Base-by-base conservation (phyloP, 2,888 invertebrate genomes). In the Cecidostiba fungosa region DNA sequence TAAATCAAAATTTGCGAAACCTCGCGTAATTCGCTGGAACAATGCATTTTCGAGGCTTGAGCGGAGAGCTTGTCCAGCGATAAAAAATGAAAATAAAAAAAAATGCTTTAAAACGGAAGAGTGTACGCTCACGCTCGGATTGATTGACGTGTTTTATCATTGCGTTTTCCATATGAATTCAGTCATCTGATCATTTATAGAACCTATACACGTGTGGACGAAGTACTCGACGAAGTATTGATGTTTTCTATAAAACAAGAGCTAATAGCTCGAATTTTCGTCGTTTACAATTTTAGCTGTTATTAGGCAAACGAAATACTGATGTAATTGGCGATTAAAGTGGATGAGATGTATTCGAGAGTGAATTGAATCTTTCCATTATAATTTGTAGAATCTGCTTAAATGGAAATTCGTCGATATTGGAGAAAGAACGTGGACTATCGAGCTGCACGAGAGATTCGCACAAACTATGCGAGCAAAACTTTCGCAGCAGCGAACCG, bases 1-100 rank as follows among this genome's bases (percentile, higher is more conserved):
- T 85, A 85, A 85, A 85, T 85, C 76, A 85, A 80, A 80, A 85
- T 76, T 77, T 78, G 82, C 82, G 78, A 78, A 72, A 29, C 73
- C 73, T 82, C 78, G 78, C 54, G 78, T 82, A 78, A 85, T 82
- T 85, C 74, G 73, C 72, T 54, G 77, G 82, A 85, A 85, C 78
- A 78, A 82, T 82, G 82, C 54, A 29, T 66, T 82, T 82, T 73
- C 69, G 76, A 82, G 66, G 78, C 26, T n/a, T 47, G 10, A 23
- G 50, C 50, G 14, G 36, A 59, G 66, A 72, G 54, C 19, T 72
- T 69, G 59, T 39, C 39, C 29, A 32, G 79, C 66, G 54, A 84
- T 79, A 74, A 79, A 84, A 84, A 77, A 66, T 69, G 69, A 80
- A 39, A 76, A 77, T 69, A 80, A 77, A 69, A 72, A 77, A 72